phyloP scores from a whole-genome alignment of 2,113 vertebrate genomes.

The Taxidea taxus region DNA sequence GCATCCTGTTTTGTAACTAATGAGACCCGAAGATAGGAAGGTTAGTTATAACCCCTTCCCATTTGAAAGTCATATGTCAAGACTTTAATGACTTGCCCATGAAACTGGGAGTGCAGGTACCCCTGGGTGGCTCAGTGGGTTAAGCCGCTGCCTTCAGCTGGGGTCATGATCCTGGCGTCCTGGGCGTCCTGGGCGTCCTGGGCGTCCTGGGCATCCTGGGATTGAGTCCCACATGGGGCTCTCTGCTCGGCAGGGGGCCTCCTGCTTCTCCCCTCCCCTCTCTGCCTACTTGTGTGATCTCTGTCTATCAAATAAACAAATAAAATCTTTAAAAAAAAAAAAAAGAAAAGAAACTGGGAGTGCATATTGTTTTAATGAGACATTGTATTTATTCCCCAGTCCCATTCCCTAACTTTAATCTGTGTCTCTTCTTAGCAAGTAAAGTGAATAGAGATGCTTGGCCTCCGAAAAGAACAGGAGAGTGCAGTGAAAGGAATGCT shows the following conservation, averaged over 20 bases:
- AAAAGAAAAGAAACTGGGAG: slow-evolving; percentile 17
- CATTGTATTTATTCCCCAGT: neutral
- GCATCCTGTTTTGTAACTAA: slow-evolving; percentile 43
- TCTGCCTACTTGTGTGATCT: no score
- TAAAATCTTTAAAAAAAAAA: no score
- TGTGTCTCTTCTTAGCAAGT: slow-evolving; percentile 31
- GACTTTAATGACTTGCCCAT: neutral
- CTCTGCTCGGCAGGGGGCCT: no score
- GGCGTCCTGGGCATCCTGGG: no score
- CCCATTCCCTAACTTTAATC: neutral
- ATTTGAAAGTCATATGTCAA: slow-evolving; percentile 34
- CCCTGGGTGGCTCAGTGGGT: no score
- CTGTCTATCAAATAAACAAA: no score
- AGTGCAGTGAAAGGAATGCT: neutral
- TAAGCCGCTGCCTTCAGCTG: no score
- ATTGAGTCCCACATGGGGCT: no score
- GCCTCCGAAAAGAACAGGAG: neutral
- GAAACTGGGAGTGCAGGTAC: neutral
- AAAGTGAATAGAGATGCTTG: neutral
- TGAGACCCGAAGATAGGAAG: slow-evolving; percentile 28
- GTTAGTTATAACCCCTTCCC: neutral
- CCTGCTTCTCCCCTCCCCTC: no score
- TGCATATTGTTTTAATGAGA: slow-evolving; percentile 37
- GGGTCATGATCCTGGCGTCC: no score
- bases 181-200: no score